These are phyloP conservation scores for Conistra vaccinii DNA, from an alignment of 2,888 invertebrate genomes.

Conservation along the genomic window DNA sequence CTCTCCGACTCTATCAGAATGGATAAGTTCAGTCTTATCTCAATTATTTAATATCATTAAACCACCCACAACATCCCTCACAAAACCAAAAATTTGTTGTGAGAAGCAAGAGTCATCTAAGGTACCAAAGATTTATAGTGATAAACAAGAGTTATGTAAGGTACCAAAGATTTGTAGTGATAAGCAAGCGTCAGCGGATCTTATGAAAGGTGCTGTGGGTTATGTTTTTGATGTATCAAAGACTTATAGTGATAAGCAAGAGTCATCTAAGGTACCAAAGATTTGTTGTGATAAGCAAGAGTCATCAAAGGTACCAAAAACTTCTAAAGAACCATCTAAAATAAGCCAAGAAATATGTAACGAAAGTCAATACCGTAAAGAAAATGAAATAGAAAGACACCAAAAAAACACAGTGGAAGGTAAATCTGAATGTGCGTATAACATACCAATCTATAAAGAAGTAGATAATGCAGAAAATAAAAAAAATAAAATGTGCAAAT, in stretches of 20 bases:
- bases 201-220: background rate
- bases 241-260: background rate
- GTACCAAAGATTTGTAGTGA: background rate
- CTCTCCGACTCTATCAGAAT: too few species aligned
- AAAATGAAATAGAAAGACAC: background rate
- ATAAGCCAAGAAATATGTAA: too few species aligned
- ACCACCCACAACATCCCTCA: too few species aligned
- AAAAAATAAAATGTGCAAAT: background rate
- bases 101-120: background rate
- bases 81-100: too few species aligned
- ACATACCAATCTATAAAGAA: background rate
- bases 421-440: background rate
- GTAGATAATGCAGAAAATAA: background rate
- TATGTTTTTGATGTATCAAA: background rate
- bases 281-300: background rate
- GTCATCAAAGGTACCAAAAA: background rate
- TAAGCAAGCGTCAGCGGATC: too few species aligned
- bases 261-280: background rate
- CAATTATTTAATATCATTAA: background rate
- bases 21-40: background rate
- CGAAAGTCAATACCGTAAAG: background rate
- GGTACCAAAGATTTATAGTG: background rate
- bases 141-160: background rate
- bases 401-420: background rate
- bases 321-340: too few species aligned